Conservation (phyloP, 2,797 vertebrate species). For the Mareca strepera region DNA sequence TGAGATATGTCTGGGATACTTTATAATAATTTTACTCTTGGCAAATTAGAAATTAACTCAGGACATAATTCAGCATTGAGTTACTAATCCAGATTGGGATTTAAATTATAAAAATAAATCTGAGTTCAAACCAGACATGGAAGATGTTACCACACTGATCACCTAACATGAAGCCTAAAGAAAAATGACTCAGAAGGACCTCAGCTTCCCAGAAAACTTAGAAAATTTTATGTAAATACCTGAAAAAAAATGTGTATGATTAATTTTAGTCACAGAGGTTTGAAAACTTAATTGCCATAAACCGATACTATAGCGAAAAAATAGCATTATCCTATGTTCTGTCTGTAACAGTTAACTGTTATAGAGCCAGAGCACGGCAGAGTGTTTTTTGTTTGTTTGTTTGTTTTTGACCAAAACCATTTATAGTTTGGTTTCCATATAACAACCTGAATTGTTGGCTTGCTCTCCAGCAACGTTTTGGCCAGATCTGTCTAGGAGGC, state of each 20-base stretch:
- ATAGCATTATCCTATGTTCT: neutral
- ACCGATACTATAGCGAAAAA: slow-evolving; percentile 21
- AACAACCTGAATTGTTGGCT: neutral
- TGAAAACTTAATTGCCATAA: slow-evolving; percentile 40
- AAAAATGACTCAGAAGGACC: slow-evolving; percentile 35
- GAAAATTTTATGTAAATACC: slow-evolving; percentile 46
- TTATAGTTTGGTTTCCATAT: too few species aligned
- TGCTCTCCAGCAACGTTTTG: neutral
- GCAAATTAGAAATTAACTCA: slow-evolving; percentile 46
- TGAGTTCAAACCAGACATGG: slow-evolving; percentile 11
- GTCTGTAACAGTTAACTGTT: neutral
- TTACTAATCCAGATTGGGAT: slow-evolving; percentile 61
- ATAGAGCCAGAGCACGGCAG: neutral
- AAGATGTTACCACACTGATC: neutral
- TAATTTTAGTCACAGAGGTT: slow-evolving; percentile 55
- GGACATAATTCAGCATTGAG: slow-evolving; percentile 45
- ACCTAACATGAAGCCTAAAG: slow-evolving; percentile 39
- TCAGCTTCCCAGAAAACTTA: neutral
- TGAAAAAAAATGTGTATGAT: slow-evolving; percentile 62
- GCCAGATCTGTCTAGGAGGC: neutral
- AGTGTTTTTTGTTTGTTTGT: neutral
- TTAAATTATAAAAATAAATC: slow-evolving; percentile 33
- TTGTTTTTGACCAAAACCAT: neutral
- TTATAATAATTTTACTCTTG: slow-evolving; percentile 51
- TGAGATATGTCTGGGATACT: slow-evolving; percentile 14